These are phyloP conservation scores for Micromesistius poutassou DNA, from an alignment of 2,797 vertebrate species.

Conservation along the genomic window DNA sequence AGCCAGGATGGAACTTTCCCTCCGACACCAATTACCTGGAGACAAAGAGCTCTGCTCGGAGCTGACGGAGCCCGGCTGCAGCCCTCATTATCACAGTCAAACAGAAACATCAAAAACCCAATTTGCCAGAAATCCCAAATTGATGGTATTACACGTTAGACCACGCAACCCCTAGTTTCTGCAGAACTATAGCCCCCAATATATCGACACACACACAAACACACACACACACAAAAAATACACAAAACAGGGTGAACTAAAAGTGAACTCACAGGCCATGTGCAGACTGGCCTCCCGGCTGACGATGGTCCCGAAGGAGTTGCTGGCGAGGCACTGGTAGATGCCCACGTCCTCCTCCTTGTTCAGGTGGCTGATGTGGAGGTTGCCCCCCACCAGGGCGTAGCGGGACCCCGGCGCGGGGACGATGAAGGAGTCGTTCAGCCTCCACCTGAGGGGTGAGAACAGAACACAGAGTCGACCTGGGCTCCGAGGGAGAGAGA, in stretches of 20 bases:
- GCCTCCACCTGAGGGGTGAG: constrained; percentile 83
- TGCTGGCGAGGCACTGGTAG: constrained; percentile 91
- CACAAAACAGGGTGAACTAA: neutral
- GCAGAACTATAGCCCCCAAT: too few species aligned
- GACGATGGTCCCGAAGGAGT: constrained; percentile 88
- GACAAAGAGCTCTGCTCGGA: neutral
- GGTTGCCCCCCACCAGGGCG: constrained; percentile 83
- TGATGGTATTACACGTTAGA: too few species aligned
- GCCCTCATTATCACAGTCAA: too few species aligned
- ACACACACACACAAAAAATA: neutral
- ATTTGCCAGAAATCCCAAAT: too few species aligned
- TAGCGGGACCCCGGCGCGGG: constrained; percentile 81
- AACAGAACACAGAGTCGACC: constrained; percentile 8
- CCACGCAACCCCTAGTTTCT: too few species aligned
- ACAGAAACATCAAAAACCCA: neutral
- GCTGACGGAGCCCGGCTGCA: neutral
- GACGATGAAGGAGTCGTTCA: constrained; percentile 85
- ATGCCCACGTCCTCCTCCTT: constrained; percentile 84
- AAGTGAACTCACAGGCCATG: constrained; percentile 86
- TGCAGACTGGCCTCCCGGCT: constrained; percentile 90
- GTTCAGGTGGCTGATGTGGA: constrained; percentile 86
- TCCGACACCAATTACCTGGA: neutral
- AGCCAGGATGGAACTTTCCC: neutral
- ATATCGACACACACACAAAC: too few species aligned
- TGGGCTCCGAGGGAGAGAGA: neutral